Base-by-base conservation (phyloP, 2,888 invertebrate species). In the Tetragnatha montana region DNA sequence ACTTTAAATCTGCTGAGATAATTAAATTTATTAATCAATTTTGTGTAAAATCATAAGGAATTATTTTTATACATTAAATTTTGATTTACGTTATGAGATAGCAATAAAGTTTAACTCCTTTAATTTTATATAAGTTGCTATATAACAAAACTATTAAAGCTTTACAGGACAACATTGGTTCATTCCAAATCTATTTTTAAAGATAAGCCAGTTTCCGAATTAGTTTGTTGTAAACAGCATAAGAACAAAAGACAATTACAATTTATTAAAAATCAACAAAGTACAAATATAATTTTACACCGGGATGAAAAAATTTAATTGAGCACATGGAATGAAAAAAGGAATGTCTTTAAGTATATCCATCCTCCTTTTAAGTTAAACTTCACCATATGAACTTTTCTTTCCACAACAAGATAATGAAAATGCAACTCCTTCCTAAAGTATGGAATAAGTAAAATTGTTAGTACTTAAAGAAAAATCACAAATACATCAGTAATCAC, bases 401-500 rank as follows among this genome's bases (percentile, higher is more conserved):
- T 60, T 78, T 21, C 86, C 87, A 79, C 49, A 90, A 73, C 89
- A 90, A n/a, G 82, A 87, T n/a, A 76, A 87, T 73, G 89, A 73
- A 83, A 90, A 89, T 21, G 47, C 19, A 70, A 90, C 73, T 70
- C 89, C 89, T 83, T 90, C 89, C 89, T 90, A 22, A 60, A 79
- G 70, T 47, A 69, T 68, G 68, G 75, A 81, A 35, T 2, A 35
- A 2, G 35, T 35, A 35, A 35, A 35, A 35, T 35, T 35, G 35
- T 10, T 10, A 69, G 10, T 78, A 49, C 68, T 49, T 47, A 10
- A 80, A 12, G 19, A 50, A 21, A 19, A 75, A 17, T 60, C 12
- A n/a, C n/a, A 60, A 60, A 17, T 60, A 60, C 60, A 60, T 35
- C 35, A 35, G 35, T 35, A 35, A 4, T 35, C 4, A 35, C 35